phyloP scores from a whole-genome alignment of 2,888 invertebrate genomes.

The Cephus sareptanus region DNA sequence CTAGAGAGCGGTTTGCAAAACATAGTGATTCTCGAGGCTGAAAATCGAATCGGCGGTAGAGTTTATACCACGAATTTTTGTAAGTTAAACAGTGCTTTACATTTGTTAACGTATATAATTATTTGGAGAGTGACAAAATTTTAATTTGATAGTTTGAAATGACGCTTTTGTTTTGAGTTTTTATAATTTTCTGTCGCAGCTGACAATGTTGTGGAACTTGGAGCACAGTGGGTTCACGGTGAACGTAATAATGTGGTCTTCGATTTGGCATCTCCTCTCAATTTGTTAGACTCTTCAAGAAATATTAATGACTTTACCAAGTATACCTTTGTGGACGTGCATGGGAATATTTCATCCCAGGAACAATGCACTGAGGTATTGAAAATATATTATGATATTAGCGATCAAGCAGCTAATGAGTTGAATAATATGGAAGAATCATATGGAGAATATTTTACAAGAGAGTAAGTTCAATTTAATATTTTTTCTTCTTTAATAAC shows the following conservation, averaged over 20 bases:
- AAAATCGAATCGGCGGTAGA: conserved; percentile 68
- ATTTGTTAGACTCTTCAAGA: conserved; percentile 59
- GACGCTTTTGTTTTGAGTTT: neutral
- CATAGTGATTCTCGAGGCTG: conserved; percentile 68
- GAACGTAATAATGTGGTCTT: conserved; percentile 74
- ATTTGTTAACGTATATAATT: too few relatives aligned
- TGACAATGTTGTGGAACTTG: conserved; percentile 74
- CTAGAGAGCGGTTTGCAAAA: conserved; percentile 65
- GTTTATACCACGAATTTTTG: conserved; percentile 65
- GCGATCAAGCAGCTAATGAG: conserved; percentile 55
- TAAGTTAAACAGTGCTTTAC: conserved; percentile 38
- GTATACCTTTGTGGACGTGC: conserved; percentile 48
- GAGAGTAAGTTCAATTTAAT: conserved; percentile 50
- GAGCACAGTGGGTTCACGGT: conserved; percentile 86
- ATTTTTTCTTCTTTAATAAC: conserved; percentile 4
- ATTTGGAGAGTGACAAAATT: neutral
- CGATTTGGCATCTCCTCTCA: conserved; percentile 65
- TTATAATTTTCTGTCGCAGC: conserved; percentile 39
- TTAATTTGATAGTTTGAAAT: neutral
- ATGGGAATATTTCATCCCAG: conserved; percentile 59
- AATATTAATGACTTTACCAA: conserved; percentile 35
- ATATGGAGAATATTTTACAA: conserved; percentile 59
- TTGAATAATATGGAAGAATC: conserved; percentile 49
- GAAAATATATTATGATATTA: conserved; percentile 59
- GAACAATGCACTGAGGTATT: conserved; percentile 54